Conservation (phyloP, 2,797 vertebrate genomes). For the Yasuhikotakia modesta region DNA sequence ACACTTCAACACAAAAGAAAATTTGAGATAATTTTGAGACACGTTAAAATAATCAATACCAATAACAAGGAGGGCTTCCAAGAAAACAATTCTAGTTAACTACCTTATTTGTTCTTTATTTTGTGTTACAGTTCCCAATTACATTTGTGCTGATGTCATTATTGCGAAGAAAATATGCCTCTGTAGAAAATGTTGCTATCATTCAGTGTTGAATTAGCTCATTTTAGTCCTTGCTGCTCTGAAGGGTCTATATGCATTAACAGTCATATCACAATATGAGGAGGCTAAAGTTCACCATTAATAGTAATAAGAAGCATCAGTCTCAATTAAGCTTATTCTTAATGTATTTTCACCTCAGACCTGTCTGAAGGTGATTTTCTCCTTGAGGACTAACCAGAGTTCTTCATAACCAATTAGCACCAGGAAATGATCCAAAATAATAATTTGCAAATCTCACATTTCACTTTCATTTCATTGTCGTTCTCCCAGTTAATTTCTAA, state of each 20-base stretch:
- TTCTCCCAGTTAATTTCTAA: background rate
- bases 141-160: conserved; percentile 35
- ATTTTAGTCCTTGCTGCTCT: conserved; percentile 31
- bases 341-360: conserved; percentile 31
- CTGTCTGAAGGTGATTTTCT: background rate
- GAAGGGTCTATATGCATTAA: conserved; percentile 29
- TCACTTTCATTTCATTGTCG: conserved; percentile 16
- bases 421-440: conserved; percentile 14
- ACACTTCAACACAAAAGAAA: conserved; percentile 9
- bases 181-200: conserved; percentile 24
- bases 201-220: conserved; percentile 31
- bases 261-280: conserved; percentile 13
- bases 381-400: conserved; percentile 23
- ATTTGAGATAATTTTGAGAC: conserved; percentile 1
- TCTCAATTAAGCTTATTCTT: conserved; percentile 25
- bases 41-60: conserved; percentile 29
- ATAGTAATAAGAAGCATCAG: conserved; percentile 19
- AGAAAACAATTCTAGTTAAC: conserved; percentile 25
- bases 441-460: conserved; percentile 6
- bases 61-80: conserved; percentile 13
- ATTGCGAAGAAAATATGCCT: conserved; percentile 24
- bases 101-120: conserved; percentile 35
- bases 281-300: conserved; percentile 17
- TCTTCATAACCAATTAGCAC: conserved; percentile 12
- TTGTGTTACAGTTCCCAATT: conserved; percentile 28